A percentile compares a stretch with the other conserved stretches of the same genome.
These are phyloP conservation scores for Vulpes ferrilata DNA, from an alignment of 2,113 vertebrate genomes.

Conservation along the genomic window DNA sequence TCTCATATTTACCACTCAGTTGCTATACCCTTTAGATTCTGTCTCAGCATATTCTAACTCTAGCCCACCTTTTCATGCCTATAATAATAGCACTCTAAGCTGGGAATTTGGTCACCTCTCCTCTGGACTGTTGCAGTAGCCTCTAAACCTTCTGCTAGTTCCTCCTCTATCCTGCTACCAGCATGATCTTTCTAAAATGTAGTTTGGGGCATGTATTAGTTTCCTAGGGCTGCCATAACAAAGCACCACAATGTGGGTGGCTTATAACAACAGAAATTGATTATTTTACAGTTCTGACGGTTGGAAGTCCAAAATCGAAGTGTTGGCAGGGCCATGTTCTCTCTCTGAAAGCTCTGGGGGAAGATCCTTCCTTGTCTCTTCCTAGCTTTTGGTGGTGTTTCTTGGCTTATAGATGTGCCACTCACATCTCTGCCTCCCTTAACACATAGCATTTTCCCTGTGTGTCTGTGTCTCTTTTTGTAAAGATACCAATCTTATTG, in stretches of 20 bases:
- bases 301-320: background rate
- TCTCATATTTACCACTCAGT: background rate
- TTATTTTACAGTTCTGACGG: background rate
- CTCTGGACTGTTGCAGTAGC: background rate
- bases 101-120: conserved; percentile 15
- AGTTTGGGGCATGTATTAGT: background rate
- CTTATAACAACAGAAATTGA: background rate
- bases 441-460: background rate
- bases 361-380: background rate
- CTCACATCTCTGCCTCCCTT: background rate
- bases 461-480: conserved; percentile 43
- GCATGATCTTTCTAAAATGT: conserved; percentile 35
- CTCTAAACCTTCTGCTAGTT: background rate
- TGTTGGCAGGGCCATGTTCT: background rate
- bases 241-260: background rate
- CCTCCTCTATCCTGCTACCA: background rate
- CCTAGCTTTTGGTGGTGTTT: background rate
- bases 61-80: background rate
- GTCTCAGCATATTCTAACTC: background rate
- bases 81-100: background rate
- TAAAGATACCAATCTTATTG: background rate
- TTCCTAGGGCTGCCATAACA: background rate
- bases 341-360: background rate
- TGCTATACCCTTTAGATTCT: background rate
- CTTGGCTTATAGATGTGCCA: background rate